Evolutionary conservation across 2,113 vertebrate genomes (phyloP).

Genomic region (Cyrtonyx montezumae): DNA sequence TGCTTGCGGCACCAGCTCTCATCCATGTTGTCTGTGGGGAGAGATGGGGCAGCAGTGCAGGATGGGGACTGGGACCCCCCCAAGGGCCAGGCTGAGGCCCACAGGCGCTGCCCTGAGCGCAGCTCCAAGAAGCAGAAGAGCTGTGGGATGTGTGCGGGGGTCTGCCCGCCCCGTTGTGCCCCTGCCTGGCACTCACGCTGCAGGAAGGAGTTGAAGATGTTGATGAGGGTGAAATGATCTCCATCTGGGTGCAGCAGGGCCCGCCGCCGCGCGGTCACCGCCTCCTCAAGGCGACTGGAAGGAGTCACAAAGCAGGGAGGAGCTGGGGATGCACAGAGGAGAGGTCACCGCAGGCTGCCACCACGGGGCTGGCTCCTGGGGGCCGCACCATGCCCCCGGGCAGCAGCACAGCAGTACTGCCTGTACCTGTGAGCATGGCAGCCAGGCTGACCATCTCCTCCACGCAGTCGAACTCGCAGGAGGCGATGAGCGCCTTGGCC

Average conservation of each 20-base stretch:
- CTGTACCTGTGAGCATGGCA: slow-evolving; percentile 85
- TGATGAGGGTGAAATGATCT: slow-evolving; percentile 90
- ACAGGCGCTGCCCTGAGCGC: rapidly evolving
- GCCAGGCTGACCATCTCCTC: slow-evolving; percentile 90
- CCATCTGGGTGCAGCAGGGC: slow-evolving; percentile 82
- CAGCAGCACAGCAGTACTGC: background rate
- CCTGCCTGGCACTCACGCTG: slow-evolving; percentile 80
- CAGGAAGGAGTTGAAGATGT: slow-evolving; percentile 85
- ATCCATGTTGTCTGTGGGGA: slow-evolving; percentile 81
- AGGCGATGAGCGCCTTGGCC: slow-evolving; percentile 88
- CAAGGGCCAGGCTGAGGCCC: rapidly evolving
- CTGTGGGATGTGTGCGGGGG: rapidly evolving
- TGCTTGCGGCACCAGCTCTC: slow-evolving; percentile 90
- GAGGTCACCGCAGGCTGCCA: rapidly evolving
- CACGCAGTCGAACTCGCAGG: slow-evolving; percentile 89
- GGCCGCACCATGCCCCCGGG: rapidly evolving
- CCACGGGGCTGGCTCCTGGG: rapidly evolving
- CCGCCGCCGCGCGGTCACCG: slow-evolving; percentile 74
- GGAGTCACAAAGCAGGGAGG: slow-evolving; percentile 44
- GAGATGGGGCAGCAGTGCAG: rapidly evolving
- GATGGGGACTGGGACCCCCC: background rate
- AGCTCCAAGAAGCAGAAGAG: too few relatives aligned
- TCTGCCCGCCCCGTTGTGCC: rapidly evolving
- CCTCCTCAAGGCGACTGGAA: slow-evolving; percentile 73
- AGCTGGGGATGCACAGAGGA: background rate